Evolutionary conservation across 2,113 vertebrate species (phyloP).

Genomic region (Nothocercus nigrocapillus): DNA sequence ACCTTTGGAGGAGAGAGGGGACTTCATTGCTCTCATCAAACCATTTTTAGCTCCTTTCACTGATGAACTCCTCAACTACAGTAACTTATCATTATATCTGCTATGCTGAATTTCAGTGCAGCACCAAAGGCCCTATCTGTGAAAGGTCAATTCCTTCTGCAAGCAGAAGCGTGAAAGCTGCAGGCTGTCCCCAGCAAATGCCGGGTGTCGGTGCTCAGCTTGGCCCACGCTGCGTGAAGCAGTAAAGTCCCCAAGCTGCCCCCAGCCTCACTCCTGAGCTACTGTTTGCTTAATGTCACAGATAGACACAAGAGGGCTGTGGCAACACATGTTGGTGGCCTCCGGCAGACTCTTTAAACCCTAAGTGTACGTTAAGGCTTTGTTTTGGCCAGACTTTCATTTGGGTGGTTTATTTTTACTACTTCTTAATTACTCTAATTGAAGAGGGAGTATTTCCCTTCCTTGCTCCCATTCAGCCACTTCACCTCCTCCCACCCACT

Average conservation of each 20-base stretch:
- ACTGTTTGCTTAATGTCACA: background rate
- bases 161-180: too few relatives aligned
- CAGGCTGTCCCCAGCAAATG: rapidly evolving
- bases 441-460: constrained; percentile 66
- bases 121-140: rapidly evolving
- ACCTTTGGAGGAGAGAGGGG: rapidly evolving
- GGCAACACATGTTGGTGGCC: constrained; percentile 28
- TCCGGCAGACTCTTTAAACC: constrained; percentile 52
- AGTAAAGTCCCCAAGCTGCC: background rate
- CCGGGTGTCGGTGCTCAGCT: background rate
- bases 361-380: constrained; percentile 65
- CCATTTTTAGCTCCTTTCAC: background rate
- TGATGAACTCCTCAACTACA: background rate
- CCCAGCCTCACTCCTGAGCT: background rate
- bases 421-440: constrained; percentile 77
- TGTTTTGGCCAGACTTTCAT: constrained; percentile 58
- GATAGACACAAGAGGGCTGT: background rate
- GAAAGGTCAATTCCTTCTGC: background rate
- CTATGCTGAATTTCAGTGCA: background rate
- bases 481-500: constrained; percentile 33
- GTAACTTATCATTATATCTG: background rate
- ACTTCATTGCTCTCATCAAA: rapidly evolving
- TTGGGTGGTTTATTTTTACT: constrained; percentile 74
- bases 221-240: background rate
- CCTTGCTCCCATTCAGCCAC: constrained; percentile 31